Conservation (phyloP, 2,113 vertebrate species). For the Antigone vipio region DNA sequence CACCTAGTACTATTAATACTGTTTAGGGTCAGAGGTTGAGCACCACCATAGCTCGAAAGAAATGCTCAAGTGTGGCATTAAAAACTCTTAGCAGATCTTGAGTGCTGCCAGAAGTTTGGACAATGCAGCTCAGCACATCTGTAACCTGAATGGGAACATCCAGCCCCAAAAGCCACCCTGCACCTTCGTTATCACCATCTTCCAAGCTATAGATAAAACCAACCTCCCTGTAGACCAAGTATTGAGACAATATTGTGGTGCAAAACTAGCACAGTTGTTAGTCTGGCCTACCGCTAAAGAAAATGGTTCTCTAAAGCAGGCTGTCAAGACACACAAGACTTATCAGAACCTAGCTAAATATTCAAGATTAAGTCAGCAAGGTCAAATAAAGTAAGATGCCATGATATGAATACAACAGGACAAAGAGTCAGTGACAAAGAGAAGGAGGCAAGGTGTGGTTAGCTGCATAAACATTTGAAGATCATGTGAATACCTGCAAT, state of each 20-base stretch:
- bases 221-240: not conserved
- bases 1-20: not conserved
- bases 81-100: not conserved
- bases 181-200: rapidly evolving
- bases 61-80: not conserved
- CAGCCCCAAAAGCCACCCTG: not conserved
- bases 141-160: not conserved
- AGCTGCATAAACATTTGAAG: not conserved
- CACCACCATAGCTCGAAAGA: not conserved
- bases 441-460: not conserved
- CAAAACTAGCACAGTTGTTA: not conserved
- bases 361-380: not conserved
- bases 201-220: not conserved
- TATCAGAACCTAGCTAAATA: not conserved
- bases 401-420: not conserved
- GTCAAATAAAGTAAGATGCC: not conserved
- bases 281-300: not conserved
- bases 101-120: not conserved
- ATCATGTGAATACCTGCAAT: not conserved
- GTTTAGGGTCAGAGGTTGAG: not conserved
- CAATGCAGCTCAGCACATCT: rapidly evolving
- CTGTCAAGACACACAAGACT: not conserved
- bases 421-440: not conserved
- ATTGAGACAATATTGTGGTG: rapidly evolving
- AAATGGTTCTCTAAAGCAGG: not conserved